These are phyloP conservation scores for Podilymbus podiceps DNA, from an alignment of 2,113 vertebrate species.

Conservation along the genomic window DNA sequence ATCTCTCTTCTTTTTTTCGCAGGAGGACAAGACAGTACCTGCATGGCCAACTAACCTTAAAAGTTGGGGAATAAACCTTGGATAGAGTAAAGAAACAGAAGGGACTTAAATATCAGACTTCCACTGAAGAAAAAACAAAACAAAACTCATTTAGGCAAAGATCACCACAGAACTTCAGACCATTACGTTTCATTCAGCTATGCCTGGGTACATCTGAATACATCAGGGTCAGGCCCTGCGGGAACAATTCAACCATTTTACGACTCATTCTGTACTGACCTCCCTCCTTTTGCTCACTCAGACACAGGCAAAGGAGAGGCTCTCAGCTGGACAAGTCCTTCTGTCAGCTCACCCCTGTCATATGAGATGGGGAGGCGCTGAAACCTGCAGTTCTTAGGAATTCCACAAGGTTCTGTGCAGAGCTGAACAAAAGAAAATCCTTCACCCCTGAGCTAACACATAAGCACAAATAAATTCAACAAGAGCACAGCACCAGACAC, in stretches of 20 bases:
- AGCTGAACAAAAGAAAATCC: neutral
- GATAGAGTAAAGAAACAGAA: neutral
- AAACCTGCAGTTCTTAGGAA: neutral
- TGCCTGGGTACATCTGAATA: neutral
- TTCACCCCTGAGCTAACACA: neutral
- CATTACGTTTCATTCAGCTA: neutral
- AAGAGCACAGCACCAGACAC: neutral
- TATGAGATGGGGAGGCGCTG: neutral
- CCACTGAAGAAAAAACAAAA: neutral
- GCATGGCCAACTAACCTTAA: neutral
- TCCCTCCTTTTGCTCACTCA: neutral
- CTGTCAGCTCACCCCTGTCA: neutral
- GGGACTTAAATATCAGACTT: neutral
- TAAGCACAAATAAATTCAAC: rapidly evolving
- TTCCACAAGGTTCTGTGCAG: neutral
- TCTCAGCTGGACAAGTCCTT: neutral
- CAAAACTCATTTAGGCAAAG: neutral
- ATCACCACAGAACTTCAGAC: neutral
- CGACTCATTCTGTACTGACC: neutral
- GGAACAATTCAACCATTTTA: neutral
- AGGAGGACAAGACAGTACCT: neutral
- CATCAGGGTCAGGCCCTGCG: neutral
- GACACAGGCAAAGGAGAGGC: neutral
- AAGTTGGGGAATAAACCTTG: neutral
- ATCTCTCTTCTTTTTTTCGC: neutral